These are phyloP conservation scores for Rhagium mordax DNA, from an alignment of 2,888 invertebrate species.

Conservation along the genomic window DNA sequence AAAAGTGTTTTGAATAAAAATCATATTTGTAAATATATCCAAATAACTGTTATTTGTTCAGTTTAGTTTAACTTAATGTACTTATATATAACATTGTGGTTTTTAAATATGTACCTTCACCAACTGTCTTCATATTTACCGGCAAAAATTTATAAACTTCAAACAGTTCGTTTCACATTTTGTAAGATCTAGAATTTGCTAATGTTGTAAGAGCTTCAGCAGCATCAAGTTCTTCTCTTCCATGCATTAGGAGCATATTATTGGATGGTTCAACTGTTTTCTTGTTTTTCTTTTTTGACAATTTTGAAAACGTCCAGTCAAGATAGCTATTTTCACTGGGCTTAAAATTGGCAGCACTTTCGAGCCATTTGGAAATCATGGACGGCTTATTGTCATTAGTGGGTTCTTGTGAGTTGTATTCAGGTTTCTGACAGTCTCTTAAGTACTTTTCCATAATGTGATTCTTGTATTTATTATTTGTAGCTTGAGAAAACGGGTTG, in stretches of 20 bases:
- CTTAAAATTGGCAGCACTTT: conserved; percentile 82
- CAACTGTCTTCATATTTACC: too few species aligned
- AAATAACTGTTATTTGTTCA: too few species aligned
- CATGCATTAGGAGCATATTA: conserved; percentile 66
- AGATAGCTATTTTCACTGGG: conserved; percentile 82
- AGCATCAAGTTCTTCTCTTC: conserved; percentile 83
- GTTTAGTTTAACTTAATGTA: too few species aligned
- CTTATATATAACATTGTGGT: too few species aligned
- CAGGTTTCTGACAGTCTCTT: conserved; percentile 68
- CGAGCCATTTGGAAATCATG: conserved; percentile 82
- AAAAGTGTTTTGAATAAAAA: too few species aligned
- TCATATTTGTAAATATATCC: too few species aligned
- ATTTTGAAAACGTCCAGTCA: conserved; percentile 73
- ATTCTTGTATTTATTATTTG: conserved; percentile 73
- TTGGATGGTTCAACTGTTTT: conserved; percentile 34
- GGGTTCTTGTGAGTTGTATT: conserved; percentile 49
- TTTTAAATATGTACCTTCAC: background rate
- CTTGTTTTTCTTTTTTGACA: conserved; percentile 62
- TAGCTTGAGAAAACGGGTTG: conserved; percentile 63
- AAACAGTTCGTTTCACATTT: background rate
- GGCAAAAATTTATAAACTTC: too few species aligned
- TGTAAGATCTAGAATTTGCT: conserved; percentile 67
- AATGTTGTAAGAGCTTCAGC: conserved; percentile 82
- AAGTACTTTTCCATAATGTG: conserved; percentile 76
- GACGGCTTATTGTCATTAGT: conserved; percentile 69